A percentile compares a stretch with the other conserved stretches of the same genome.
phyloP scores from a whole-genome alignment of 1,140 invertebrate genomes.

The Scaptomyza hsui region DNA sequence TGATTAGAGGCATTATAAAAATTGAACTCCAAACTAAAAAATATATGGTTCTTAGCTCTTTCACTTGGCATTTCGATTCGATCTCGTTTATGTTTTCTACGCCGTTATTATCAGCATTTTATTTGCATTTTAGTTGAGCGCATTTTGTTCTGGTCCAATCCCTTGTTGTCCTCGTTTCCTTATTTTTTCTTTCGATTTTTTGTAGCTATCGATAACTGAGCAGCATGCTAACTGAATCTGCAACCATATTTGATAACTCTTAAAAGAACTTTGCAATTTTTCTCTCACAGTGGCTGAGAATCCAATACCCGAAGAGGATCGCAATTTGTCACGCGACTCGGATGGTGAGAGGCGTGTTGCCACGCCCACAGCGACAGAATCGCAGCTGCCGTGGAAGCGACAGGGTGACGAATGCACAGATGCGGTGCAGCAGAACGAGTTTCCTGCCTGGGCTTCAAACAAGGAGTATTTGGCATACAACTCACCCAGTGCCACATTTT shows the following conservation, averaged over 20 bases:
- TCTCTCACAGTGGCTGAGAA: constrained; percentile 72
- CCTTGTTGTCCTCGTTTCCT: constrained; percentile 35
- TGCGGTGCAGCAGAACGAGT: constrained; percentile 93
- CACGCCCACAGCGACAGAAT: constrained; percentile 93
- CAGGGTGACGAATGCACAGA: constrained; percentile 89
- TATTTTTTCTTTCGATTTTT: neutral
- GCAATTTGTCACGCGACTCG: constrained; percentile 76
- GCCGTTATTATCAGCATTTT: constrained; percentile 6
- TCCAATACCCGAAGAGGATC: constrained; percentile 81
- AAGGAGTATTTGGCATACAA: constrained; percentile 96
- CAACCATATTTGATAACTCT: neutral
- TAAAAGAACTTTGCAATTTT: neutral
- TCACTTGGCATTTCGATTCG: constrained; percentile 21
- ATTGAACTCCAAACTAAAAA: neutral
- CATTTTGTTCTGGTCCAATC: constrained; percentile 57
- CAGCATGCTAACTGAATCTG: constrained; percentile 17
- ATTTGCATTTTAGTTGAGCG: constrained; percentile 44
- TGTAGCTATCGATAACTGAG: constrained; percentile 26
- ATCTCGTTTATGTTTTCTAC: constrained; percentile 1
- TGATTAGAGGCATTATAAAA: no score
- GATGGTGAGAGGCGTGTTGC: constrained; percentile 87
- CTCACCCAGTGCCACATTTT: constrained; percentile 94
- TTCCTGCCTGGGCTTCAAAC: constrained; percentile 95
- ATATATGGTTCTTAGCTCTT: neutral
- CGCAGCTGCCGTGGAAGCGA: constrained; percentile 94